Base-by-base conservation (phyloP, 1,140 invertebrate species). In the Sweltsa coloradensis region DNA sequence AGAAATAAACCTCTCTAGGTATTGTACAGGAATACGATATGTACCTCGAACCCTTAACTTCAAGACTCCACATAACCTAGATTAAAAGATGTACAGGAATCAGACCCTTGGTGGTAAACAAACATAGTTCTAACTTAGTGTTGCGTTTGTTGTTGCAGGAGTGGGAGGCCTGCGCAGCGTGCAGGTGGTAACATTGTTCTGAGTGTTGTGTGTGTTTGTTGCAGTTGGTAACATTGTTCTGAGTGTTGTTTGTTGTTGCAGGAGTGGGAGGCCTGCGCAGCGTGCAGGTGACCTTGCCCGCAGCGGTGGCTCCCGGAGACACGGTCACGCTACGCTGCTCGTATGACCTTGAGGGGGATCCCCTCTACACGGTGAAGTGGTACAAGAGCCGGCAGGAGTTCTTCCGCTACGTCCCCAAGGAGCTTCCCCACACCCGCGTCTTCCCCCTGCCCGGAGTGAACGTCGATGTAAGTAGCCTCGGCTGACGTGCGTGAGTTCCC, bases 341-440 rank as follows among this genome's bases (percentile, higher is more conserved):
- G 19, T 60, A 56, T 46, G 57, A 60, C 45, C 42, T 60, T 29
- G 48, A 50, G 16, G 57, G 68, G 3, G 79, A 85, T 50, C 65
- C 70, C 11, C 66, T 87, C 2, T 88, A 89, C 63, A 80, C 81
- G 1, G 79, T 89, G 44, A 87, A 88, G 64, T 89, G 84, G 83
- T 88, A 89, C 65, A 84, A 83, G 57, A 79, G 82, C 16, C 66
- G 69, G n/a, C 68, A 73, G 49, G 78, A 87, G 60, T 83, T 86
- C 64, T 84, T 82, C 63, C 66, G 80, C 51, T 84, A 73, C 57
- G 76, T 80, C 54, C 78, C 78, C 5, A 73, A 78, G 47, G 79
- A 83, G 57, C 70, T 73, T 59, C 81, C 79, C 3, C 75, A 76
- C 1, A 79, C 76, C 22, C 73, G 79, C 58, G 77, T 81, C 3